Evolutionary conservation across 2,888 invertebrate species (phyloP), one percentile per base, ranked within the genome.

Genomic region (Lutraria lutraria): DNA sequence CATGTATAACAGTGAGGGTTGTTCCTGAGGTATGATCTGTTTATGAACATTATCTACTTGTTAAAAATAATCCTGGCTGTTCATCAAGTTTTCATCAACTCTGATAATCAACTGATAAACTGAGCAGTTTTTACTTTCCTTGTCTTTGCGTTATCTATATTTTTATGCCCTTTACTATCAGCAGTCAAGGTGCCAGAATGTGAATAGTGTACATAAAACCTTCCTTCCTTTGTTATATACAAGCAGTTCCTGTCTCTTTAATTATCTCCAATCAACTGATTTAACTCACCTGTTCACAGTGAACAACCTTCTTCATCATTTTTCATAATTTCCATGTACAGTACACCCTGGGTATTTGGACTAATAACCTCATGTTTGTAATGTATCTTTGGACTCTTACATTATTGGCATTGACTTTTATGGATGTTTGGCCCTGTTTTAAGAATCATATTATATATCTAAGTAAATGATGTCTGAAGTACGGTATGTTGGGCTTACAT

Each of bases 241-340:
- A 34, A 76, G 34, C 76, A 31, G 31, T 31, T 76, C 31, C 16
- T 34, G 76, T 76, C 76, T 76, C 76, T 76, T 31, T 31, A 76
- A 76, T 76, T 76, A 76, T 76, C 29, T 76, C 21, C 76, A 10
- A 76, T 76, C 34, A 25, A 13, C 34, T 76, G 76, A 76, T 76
- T 76, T 76, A 76, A 76, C 76, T 76, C 76, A 76, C 76, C 76
- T 76, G 76, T 76, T 76, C 31, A 76, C 76, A 15, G 76, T 76
- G 31, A 76, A 76, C 31, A 16, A 76, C 76, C 19, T 76, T 29
- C 15, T 34, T 76, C 76, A 43, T 43, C 43, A 43, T 43, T 43
- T 43, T 43, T 43, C 43, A 43, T 43, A 43, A 43, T 43, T 43
- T 8, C 2, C 43, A 43, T 43, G 43, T 43, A 43, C 43, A 43